phyloP scores from a whole-genome alignment of 37 sponge, comb jelly and placozoan species.

The Bolinopsis microptera region DNA sequence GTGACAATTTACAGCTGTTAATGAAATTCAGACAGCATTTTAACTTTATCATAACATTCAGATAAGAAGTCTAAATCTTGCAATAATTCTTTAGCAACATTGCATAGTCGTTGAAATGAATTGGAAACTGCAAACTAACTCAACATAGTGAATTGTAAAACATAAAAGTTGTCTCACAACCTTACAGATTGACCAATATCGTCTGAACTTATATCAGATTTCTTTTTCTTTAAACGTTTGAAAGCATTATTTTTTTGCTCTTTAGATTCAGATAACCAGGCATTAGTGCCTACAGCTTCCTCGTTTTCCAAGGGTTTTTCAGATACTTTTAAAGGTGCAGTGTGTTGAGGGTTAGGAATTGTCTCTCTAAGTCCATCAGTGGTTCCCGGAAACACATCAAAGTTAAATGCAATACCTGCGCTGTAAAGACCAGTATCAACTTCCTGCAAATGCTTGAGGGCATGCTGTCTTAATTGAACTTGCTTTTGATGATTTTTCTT shows the following conservation, averaged over 20 bases:
- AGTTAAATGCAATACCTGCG: slow-evolving; percentile 10
- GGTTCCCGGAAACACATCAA: background rate
- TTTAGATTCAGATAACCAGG: background rate
- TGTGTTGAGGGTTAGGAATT: slow-evolving; percentile 2
- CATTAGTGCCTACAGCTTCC: slow-evolving; percentile 11
- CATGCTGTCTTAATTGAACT: background rate
- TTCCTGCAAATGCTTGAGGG: background rate
- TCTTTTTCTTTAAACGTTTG: background rate
- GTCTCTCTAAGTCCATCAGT: background rate
- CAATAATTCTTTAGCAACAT: no score
- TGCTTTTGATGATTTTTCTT: background rate
- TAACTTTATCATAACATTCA: no score
- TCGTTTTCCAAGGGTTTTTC: background rate
- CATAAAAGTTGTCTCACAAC: background rate
- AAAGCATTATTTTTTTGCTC: background rate
- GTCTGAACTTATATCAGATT: background rate
- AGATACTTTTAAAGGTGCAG: background rate
- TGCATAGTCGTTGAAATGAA: no score
- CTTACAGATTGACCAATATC: background rate
- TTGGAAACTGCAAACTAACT: no score
- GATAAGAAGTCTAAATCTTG: no score
- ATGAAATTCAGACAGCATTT: no score
- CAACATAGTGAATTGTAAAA: no score
- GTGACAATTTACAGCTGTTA: no score
- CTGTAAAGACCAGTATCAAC: background rate